Evolutionary conservation across 2,113 vertebrate species (phyloP).

Genomic region (Lepisosteus osseus): DNA sequence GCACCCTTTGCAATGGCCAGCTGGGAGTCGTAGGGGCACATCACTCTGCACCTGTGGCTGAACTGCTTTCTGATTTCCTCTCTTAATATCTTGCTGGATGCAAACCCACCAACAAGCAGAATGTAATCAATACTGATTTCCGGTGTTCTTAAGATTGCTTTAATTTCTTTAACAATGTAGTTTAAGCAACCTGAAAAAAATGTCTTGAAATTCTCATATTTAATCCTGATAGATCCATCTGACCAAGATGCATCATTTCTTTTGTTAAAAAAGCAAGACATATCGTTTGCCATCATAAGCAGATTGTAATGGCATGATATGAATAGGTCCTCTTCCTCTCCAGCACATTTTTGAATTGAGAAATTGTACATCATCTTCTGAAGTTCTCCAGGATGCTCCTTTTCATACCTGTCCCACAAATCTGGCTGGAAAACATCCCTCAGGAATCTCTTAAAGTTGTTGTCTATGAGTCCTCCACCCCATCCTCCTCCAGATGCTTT

Average conservation of each 20-base stretch:
- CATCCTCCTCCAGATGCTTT: constrained; percentile 40
- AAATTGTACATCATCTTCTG: constrained; percentile 34
- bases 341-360: neutral
- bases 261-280: constrained; percentile 1
- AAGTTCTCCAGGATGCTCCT: constrained; percentile 13
- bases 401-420: constrained; percentile 25
- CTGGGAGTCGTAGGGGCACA: constrained; percentile 25
- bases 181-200: constrained; percentile 28
- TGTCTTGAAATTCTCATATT: constrained; percentile 3
- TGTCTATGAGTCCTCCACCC: constrained; percentile 45
- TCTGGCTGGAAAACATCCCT: constrained; percentile 33
- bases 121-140: constrained; percentile 3
- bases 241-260: constrained; percentile 18
- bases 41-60: neutral
- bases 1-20: constrained; percentile 13
- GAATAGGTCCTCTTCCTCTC: neutral
- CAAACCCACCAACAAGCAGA: constrained; percentile 34
- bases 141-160: constrained; percentile 13
- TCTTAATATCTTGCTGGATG: constrained; percentile 15
- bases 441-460: constrained; percentile 35
- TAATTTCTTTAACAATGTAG: constrained; percentile 9
- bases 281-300: neutral
- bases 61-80: constrained; percentile 20
- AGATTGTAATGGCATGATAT: constrained; percentile 9
- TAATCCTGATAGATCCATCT: constrained; percentile 14